Evolutionary conservation across 2,113 vertebrate species (phyloP).

Genomic region (Columba livia): DNA sequence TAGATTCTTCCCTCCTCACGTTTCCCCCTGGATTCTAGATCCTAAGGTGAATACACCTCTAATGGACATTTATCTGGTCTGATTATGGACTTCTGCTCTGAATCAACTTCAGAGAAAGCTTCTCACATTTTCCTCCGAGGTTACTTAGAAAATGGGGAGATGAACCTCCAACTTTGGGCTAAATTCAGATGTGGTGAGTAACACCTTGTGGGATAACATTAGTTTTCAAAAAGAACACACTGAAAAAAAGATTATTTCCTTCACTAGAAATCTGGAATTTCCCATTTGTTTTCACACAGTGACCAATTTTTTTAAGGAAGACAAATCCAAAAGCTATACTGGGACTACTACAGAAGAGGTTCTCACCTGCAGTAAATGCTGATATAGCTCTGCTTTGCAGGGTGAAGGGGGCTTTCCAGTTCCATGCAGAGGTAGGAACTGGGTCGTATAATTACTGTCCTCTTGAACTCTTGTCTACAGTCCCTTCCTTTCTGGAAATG

Average conservation of each 20-base stretch:
- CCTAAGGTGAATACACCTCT: background rate
- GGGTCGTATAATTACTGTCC: background rate
- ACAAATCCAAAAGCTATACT: accelerated
- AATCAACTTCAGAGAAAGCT: background rate
- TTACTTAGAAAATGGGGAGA: background rate
- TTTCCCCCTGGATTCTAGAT: background rate
- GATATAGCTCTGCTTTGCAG: background rate
- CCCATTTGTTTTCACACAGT: background rate
- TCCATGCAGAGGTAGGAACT: background rate
- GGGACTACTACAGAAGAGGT: background rate
- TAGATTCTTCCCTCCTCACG: background rate
- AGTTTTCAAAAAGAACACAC: background rate
- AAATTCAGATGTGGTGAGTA: background rate
- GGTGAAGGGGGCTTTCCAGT: background rate
- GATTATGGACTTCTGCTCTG: background rate
- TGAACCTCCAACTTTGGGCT: background rate
- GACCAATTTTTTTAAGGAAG: background rate
- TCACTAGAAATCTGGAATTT: background rate
- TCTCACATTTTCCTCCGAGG: background rate
- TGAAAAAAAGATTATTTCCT: background rate
- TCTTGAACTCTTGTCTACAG: background rate
- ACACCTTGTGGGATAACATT: accelerated
- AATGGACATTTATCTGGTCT: background rate
- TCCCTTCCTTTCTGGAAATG: background rate
- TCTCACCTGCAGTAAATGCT: accelerated